Base-by-base conservation (phyloP, 2,797 vertebrate genomes). In the Myotis pilosus region DNA sequence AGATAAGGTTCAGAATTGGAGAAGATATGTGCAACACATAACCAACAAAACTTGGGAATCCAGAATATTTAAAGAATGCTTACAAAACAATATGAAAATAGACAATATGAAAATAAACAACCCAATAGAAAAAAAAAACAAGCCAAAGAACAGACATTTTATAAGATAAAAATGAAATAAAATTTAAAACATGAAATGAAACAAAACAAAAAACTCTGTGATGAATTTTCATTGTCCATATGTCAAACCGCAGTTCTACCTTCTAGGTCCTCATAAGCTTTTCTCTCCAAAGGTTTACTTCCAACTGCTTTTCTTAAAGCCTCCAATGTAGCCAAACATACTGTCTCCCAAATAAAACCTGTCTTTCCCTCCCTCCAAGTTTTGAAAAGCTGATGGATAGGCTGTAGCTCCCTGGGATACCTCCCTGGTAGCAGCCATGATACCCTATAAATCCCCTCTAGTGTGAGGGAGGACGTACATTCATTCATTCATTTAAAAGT, bases 331-430 rank as follows among this genome's bases (percentile, higher is more conserved):
- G 33, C 13, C 13, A 80, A 91, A 74, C 16, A 51, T 38, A 75
- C 4, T 91, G 3, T 64, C 49, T 89, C 53, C 53, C 60, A 81
- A 75, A 41, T 22, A 89, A 86, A 71, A 47, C 28, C 79, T 33
- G 44, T 83, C 17, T 80, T 84, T 89, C 62, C 33, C 49, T 85
- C 49, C 9, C 22, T 55, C 9, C 8, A 64, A 44, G 44, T 72
- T 93, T 88, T 89, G 55, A 69, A 89, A 87, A 89, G 22, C 75
- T 86, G 68, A 74, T 51, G 55, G 20, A 79, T 74, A 82, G 6
- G 51, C 44, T 62, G 9, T 8, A 87, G 88, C 44, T 95, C 51
- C 83, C 84, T 25, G 17, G 38, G 83, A 91, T 74, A 83, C 82
- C 74, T 75, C 55, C 71, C 71, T 71, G 47, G 25, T 69, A 41